Conservation (phyloP, 2,888 invertebrate species). For the Andrena hattorfiana region DNA sequence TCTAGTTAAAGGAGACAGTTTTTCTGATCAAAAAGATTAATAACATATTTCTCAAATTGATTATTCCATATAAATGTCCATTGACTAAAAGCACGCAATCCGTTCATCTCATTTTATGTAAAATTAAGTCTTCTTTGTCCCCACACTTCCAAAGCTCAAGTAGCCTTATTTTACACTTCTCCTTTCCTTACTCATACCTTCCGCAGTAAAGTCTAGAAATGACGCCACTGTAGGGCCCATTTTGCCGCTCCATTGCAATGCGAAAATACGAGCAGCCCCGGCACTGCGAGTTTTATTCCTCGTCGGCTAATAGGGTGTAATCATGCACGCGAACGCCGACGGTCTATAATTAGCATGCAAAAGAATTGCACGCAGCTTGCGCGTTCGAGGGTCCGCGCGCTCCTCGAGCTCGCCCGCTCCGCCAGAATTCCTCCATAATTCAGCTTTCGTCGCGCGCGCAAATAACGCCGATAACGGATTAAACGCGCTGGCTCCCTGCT, state of each 20-base stretch:
- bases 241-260: slow-evolving; percentile 1
- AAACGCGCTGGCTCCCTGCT: slow-evolving; percentile 21
- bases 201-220: not conserved
- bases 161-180: too few relatives aligned
- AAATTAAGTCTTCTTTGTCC: too few relatives aligned
- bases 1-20: too few relatives aligned
- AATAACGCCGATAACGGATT: slow-evolving; percentile 35
- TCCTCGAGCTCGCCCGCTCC: too few relatives aligned
- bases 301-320: slow-evolving; percentile 27
- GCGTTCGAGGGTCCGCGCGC: slow-evolving; percentile 10
- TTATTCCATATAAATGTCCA: too few relatives aligned
- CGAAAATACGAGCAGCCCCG: slow-evolving; percentile 12
- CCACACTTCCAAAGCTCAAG: too few relatives aligned
- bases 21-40: too few relatives aligned
- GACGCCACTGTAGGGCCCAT: not conserved
- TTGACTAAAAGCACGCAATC: too few relatives aligned
- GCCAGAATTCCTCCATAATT: slow-evolving; percentile 32
- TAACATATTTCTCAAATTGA: too few relatives aligned
- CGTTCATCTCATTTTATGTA: too few relatives aligned
- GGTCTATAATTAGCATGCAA: slow-evolving; percentile 41
- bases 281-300: slow-evolving; percentile 23
- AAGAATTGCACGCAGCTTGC: slow-evolving; percentile 12
- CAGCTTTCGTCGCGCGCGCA: slow-evolving; percentile 13
- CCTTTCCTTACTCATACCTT: not conserved
- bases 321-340: slow-evolving; percentile 35